Evolutionary conservation across 2,888 invertebrate species (phyloP), one percentile per base, ranked within the genome.

Genomic region (Dryococelus australis): DNA sequence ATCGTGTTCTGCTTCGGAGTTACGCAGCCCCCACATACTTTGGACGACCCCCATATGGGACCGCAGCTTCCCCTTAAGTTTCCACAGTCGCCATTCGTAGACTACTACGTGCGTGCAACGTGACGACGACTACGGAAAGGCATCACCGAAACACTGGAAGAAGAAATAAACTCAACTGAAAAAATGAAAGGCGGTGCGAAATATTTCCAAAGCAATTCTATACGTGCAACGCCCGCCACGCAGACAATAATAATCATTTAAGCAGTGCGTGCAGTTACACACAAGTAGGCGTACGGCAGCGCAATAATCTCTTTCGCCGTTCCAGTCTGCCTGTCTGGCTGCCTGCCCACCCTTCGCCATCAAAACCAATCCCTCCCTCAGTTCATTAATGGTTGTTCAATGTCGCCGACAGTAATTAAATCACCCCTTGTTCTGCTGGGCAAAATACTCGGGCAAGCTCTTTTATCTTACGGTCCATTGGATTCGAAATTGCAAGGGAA

Each of bases 371-470:
- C 16, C 24, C n/a, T 20, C 65, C 65, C 8, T 65, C 65, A n/a
- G 65, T 65, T 65, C 65, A 65, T 65, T 65, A 65, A 65, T 65
- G 65, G 65, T 65, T 65, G 2, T 65, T 65, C 65, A 65, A 65
- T 65, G 65, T 65, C 65, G 24, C 65, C 65, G 65, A 65, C 65
- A 65, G 65, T 65, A 65, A 65, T 65, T 65, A 65, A 65, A 65
- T 65, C 65, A 65, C 65, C 65, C 65, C 65, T 65, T 65, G 65
- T n/a, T 20, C 65, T n/a, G 65, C 24, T 35, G 35, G 35, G 35
- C 2, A 35, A 20, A 65, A 65, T 16, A 65, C 16, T 0, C 65
- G 65, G 65, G 65, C 65, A n/a, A 65, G 65, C 24, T 65, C 65
- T 65, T 65, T 65, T 65, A 65, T 65, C 65, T 65, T 65, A 10